Evolutionary conservation across 1,140 invertebrate genomes (phyloP), one percentile per base, ranked within the genome.

Genomic region (Cecropterus lyciades): DNA sequence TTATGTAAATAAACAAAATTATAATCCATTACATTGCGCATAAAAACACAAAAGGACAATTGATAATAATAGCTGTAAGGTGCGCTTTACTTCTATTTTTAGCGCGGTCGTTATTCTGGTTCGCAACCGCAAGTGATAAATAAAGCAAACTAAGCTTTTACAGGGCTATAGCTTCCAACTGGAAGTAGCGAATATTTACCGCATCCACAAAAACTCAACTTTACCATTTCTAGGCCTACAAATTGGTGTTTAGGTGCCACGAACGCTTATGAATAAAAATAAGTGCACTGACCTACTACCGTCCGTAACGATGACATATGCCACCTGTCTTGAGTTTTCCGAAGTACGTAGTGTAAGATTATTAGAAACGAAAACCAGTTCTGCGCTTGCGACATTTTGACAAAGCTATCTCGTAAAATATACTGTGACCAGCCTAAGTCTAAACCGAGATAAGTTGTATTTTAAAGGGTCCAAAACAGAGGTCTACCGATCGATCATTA

Each of bases 401-500:
- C 37, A 62, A 62, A 62, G 46, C 59, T 49, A 51, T 63, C 59
- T 51, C 48, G 43, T 53, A 53, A 64, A 53, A 62, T 62, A 62
- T 13, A 51, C 30, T 9, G 55, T 55, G 57, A 57, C 45, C 65
- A 67, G 67, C 51, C 59, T 59, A 67, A 73, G 55, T 73, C 56
- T 56, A 53, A 68, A 69, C 66, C 59, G 77, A 89, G 81, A 87
- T 85, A 85, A 85, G 71, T 70, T n/a, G 76, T 77, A 74, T 84
- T 83, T 87, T 83, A 87, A 87, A 80, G 81, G 79, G 82, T 76
- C 82, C 77, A 82, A 82, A 85, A 84, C 75, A 74, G 77, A 77
- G 79, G 75, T 75, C 72, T 77, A 76, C 73, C 87, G 83, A 91
- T 91, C 89, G 84, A 90, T 91, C 89, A 91, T 90, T 87, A 82